These are phyloP conservation scores for Blastobasis lacticolella DNA, from an alignment of 2,888 invertebrate species.

Conservation along the genomic window DNA sequence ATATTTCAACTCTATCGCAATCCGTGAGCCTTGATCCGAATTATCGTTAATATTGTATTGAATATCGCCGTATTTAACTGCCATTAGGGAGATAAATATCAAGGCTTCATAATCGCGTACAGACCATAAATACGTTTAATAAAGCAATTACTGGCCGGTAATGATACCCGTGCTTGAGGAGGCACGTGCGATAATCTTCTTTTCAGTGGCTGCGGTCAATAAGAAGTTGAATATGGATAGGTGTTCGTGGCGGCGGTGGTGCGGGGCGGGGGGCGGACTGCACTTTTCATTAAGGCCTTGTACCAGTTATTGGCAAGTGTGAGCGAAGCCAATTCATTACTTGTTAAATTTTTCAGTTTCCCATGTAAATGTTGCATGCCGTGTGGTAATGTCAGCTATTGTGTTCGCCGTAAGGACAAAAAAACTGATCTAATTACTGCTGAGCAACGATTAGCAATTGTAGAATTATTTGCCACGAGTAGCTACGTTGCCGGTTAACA, in stretches of 20 bases:
- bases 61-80: too few relatives aligned
- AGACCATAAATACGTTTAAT: background rate
- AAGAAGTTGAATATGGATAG: background rate
- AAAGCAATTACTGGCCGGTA: background rate
- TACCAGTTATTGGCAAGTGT: conserved; percentile 3
- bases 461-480: background rate
- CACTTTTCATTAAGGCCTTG: conserved; percentile 11
- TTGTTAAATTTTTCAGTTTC: conserved; percentile 7
- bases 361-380: conserved; percentile 2
- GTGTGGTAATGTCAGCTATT: background rate
- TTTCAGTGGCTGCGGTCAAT: background rate
- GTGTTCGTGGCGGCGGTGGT: background rate
- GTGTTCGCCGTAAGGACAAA: background rate
- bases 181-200: background rate
- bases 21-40: too few relatives aligned
- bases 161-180: background rate
- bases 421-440: conserved; percentile 4
- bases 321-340: conserved; percentile 3
- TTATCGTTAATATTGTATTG: too few relatives aligned
- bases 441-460: background rate
- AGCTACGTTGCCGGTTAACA: background rate
- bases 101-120: background rate
- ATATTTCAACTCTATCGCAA: background rate
- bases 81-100: background rate
- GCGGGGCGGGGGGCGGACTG: background rate